Conservation (phyloP, 2,888 invertebrate genomes). For the Lottia scabra region DNA sequence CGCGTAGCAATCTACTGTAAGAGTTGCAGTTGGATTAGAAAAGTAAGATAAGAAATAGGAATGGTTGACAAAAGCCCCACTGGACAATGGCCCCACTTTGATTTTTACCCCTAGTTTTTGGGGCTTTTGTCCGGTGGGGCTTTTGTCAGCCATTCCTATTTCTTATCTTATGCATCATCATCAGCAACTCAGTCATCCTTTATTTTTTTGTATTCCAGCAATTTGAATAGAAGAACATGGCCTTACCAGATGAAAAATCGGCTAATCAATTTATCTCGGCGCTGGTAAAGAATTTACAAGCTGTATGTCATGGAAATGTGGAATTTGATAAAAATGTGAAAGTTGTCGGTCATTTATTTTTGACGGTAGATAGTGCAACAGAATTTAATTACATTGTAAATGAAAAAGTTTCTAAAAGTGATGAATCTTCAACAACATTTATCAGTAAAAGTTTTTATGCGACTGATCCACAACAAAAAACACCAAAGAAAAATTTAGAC, state of each 20-base stretch:
- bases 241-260: background rate
- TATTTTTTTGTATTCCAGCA: too few relatives aligned
- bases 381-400: conserved; percentile 1
- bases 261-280: conserved; percentile 1
- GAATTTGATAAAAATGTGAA: conserved; percentile 5
- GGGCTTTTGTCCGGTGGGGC: too few relatives aligned
- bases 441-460: conserved; percentile 5
- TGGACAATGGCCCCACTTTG: too few relatives aligned
- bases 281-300: background rate
- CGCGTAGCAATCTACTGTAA: too few relatives aligned
- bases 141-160: too few relatives aligned
- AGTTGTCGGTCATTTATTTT: background rate
- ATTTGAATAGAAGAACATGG: background rate
- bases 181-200: too few relatives aligned
- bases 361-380: background rate
- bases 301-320: background rate
- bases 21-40: too few relatives aligned
- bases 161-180: too few relatives aligned
- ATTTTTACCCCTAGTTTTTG: too few relatives aligned
- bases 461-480: conserved; percentile 3
- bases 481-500: conserved; percentile 4
- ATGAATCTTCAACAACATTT: conserved; percentile 4
- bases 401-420: conserved; percentile 2
- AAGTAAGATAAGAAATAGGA: too few relatives aligned
- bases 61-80: too few relatives aligned